A percentile compares a stretch with the other conserved stretches of the same genome.
Conservation (phyloP, 2,797 vertebrate species). For the Ctenopoma multispine region DNA sequence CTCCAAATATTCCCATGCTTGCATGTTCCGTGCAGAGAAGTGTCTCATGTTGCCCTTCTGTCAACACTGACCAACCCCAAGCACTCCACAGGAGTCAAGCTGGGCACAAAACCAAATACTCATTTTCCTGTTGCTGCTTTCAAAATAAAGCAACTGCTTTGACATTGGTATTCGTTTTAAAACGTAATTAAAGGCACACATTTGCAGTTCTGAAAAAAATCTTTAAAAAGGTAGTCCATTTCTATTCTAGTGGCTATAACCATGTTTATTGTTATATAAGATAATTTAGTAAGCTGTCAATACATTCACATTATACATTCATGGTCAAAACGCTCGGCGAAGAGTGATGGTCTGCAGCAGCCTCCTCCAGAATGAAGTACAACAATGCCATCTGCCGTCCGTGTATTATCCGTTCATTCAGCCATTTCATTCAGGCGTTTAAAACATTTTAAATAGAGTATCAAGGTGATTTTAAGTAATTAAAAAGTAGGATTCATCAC, state of each 20-base stretch:
- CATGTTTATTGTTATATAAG: background rate
- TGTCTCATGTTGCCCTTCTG: constrained; percentile 63
- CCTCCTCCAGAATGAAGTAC: background rate
- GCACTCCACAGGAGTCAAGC: constrained; percentile 18
- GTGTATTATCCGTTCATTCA: background rate
- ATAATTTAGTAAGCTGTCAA: background rate
- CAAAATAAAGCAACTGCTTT: constrained; percentile 61
- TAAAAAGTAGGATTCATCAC: no score
- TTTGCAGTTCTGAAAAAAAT: background rate
- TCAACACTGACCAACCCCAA: constrained; percentile 49
- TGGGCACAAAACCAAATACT: rapidly evolving
- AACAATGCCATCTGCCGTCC: constrained; percentile 62
- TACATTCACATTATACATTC: no score
- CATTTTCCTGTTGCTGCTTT: constrained; percentile 42
- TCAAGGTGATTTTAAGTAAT: background rate
- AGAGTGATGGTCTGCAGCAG: background rate
- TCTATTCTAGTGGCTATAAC: background rate
- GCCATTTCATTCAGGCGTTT: no score
- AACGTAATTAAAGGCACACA: no score
- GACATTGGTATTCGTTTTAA: background rate
- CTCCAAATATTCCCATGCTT: constrained; percentile 56
- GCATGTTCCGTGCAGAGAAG: constrained; percentile 46
- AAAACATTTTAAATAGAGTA: no score
- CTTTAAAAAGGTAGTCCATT: background rate
- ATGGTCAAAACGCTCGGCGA: no score